phyloP scores from a whole-genome alignment of 2,797 vertebrate genomes.

The Ataeniobius toweri region DNA sequence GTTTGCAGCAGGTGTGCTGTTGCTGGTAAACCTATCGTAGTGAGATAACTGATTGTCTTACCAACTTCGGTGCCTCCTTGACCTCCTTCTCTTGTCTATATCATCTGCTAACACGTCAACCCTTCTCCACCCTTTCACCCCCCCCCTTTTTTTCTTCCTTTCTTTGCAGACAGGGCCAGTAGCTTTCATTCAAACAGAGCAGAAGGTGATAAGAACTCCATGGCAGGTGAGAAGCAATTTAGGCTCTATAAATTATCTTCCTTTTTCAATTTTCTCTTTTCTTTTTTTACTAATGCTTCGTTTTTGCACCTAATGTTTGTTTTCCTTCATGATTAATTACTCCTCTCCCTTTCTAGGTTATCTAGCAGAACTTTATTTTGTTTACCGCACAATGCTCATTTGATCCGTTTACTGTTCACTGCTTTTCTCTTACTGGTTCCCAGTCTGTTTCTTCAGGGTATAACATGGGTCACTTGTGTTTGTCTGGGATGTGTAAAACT shows the following conservation, averaged over 20 bases:
- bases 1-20: constrained; percentile 58
- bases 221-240: constrained; percentile 65
- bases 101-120: constrained; percentile 51
- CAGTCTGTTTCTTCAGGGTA: constrained; percentile 44
- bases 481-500: constrained; percentile 47
- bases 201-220: constrained; percentile 60
- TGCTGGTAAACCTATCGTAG: constrained; percentile 79
- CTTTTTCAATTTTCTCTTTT: constrained; percentile 16
- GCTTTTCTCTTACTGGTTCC: constrained; percentile 17
- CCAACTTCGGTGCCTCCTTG: constrained; percentile 42
- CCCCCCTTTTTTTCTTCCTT: constrained; percentile 18
- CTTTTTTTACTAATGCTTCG: not conserved
- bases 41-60: constrained; percentile 44
- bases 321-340: constrained; percentile 6
- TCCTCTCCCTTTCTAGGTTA: constrained; percentile 3
- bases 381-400: constrained; percentile 22
- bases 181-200: constrained; percentile 50
- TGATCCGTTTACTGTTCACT: constrained; percentile 13
- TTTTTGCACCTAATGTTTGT: not conserved
- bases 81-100: constrained; percentile 24
- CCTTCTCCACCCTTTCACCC: constrained; percentile 37
- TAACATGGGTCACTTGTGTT: constrained; percentile 46
- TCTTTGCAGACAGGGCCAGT: constrained; percentile 51
- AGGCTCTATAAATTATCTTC: constrained; percentile 16
- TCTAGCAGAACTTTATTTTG: constrained; percentile 21